Evolutionary conservation across 2,797 vertebrate species (phyloP).

Genomic region (Microchirus variegatus): DNA sequence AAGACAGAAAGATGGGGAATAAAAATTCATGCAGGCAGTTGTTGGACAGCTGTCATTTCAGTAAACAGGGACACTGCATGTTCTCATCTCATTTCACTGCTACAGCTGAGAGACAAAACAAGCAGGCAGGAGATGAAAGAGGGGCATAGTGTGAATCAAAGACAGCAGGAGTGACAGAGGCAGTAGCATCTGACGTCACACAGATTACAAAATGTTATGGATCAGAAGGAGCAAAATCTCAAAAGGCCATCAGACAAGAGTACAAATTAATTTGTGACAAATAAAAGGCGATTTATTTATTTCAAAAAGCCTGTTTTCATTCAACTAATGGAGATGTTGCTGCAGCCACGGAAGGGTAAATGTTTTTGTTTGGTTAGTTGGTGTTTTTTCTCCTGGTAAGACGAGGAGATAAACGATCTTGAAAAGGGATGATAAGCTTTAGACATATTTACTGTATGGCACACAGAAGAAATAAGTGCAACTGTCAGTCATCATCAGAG

Average conservation of each 20-base stretch:
- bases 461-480: no score
- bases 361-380: no score
- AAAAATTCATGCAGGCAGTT: slow-evolving; percentile 58
- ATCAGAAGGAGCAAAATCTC: slow-evolving; percentile 34
- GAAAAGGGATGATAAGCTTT: no score
- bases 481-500: no score
- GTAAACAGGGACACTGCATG: slow-evolving; percentile 52
- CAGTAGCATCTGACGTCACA: slow-evolving; percentile 39
- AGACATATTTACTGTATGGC: no score
- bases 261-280: slow-evolving; percentile 24
- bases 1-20: slow-evolving; percentile 37
- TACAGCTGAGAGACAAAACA: slow-evolving; percentile 38
- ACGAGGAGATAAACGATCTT: no score
- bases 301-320: slow-evolving; percentile 5
- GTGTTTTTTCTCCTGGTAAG: no score
- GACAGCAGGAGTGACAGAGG: slow-evolving; percentile 21
- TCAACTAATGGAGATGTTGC: not conserved
- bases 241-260: slow-evolving; percentile 27
- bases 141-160: slow-evolving; percentile 36
- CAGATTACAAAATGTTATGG: slow-evolving; percentile 31
- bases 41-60: slow-evolving; percentile 63
- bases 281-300: no score
- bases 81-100: slow-evolving; percentile 51
- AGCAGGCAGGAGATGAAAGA: slow-evolving; percentile 37
- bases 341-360: no score